These are phyloP conservation scores for Odocoileus virginianus DNA, from an alignment of 2,113 vertebrate species.

Conservation along the genomic window DNA sequence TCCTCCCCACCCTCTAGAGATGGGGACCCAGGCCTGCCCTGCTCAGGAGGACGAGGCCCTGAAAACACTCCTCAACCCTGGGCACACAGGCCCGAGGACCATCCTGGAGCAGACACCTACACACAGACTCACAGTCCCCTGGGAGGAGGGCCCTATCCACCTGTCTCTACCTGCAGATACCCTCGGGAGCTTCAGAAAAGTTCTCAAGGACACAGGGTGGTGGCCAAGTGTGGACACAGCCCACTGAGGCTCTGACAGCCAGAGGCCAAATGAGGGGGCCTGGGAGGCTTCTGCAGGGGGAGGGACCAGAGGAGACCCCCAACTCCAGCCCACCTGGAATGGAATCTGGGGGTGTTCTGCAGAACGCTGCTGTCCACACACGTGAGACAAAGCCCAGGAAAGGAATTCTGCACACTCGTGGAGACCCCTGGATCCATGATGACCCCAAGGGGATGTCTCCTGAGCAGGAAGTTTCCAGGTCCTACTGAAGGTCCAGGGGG, in stretches of 20 bases:
- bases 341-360: not conserved
- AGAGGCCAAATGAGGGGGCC: too few species aligned
- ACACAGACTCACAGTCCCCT: not conserved
- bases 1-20: not conserved
- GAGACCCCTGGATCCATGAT: not conserved
- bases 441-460: too few species aligned
- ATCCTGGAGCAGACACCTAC: not conserved
- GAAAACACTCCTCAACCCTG: not conserved
- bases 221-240: not conserved
- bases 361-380: rapidly evolving
- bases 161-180: rapidly evolving
- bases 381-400: too few species aligned
- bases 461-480: not conserved
- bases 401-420: rapidly evolving
- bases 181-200: not conserved
- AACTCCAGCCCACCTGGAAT: not conserved
- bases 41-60: rapidly evolving
- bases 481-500: not conserved
- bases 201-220: not conserved
- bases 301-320: not conserved
- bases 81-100: not conserved
- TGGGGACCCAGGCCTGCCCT: not conserved
- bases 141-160: not conserved
- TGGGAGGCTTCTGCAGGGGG: not conserved
- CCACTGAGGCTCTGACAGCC: not conserved